These are phyloP conservation scores for Xyrichtys novacula DNA, from an alignment of 2,797 vertebrate species.

Conservation along the genomic window DNA sequence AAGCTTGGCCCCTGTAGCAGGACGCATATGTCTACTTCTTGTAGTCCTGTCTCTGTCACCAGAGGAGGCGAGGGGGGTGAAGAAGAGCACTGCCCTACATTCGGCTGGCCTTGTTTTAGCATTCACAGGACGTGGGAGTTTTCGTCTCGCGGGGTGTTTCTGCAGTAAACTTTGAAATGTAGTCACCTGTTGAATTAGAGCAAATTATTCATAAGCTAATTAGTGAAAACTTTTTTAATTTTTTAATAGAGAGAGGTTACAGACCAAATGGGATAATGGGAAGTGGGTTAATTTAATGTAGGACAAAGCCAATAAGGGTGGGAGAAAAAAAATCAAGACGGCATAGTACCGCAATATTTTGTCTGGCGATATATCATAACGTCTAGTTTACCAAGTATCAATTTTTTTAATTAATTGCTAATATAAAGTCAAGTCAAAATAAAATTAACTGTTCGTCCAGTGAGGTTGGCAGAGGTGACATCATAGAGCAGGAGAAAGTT, in stretches of 20 bases:
- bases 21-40: slow-evolving; percentile 40
- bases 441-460: too few relatives aligned
- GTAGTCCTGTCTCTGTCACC: slow-evolving; percentile 48
- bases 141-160: slow-evolving; percentile 7
- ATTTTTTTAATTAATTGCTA: too few relatives aligned
- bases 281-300: slow-evolving; percentile 49
- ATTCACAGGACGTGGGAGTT: neutral
- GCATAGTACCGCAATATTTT: too few relatives aligned
- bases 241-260: slow-evolving; percentile 32
- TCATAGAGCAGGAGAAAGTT: too few relatives aligned
- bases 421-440: too few relatives aligned
- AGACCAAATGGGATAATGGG: slow-evolving; percentile 42
- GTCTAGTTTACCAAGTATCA: too few relatives aligned
- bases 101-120: slow-evolving; percentile 32
- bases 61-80: slow-evolving; percentile 31
- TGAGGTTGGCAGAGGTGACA: too few relatives aligned
- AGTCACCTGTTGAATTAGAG: slow-evolving; percentile 53
- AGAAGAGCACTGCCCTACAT: slow-evolving; percentile 48
- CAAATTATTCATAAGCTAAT: slow-evolving; percentile 61
- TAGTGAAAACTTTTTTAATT: slow-evolving; percentile 31
- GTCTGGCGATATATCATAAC: too few relatives aligned
- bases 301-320: slow-evolving; percentile 16
- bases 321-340: too few relatives aligned
- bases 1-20: slow-evolving; percentile 41
- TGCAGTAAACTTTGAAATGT: slow-evolving; percentile 26